Base-by-base conservation (phyloP, 2,888 invertebrate genomes). In the Agonopterix subpropinquella region DNA sequence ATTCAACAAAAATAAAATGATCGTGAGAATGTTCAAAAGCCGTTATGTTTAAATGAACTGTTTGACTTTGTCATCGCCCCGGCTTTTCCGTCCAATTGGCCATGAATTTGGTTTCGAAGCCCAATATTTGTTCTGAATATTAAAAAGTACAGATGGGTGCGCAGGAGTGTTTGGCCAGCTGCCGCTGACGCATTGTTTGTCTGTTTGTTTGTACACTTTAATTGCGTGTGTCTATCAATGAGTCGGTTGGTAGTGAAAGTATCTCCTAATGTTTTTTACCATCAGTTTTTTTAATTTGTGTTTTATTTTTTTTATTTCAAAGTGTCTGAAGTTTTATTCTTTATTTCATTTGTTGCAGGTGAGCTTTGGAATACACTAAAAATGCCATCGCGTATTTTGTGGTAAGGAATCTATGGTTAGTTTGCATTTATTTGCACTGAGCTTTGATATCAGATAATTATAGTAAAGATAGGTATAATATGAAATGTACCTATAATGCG, bases 11-110 rank as follows among this genome's bases (percentile, higher is more conserved):
- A 5, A 28, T 5, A 28, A 57, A 52, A 50, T 48, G 58, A 56
- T 57, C 65, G 68, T 66, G 64, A 61, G 66, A 67, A 57, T 61
- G 8, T 64, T 58, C 48, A 35, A 8, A 4, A 41, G 37, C 36
- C 28, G 44, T 28, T 45, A 18, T 44, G 39, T 41, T 47, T 48
- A 49, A 42, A 35, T 41, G 10, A 41, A 46, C 50, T 55, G 53
- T 54, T 57, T 52, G 47, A 45, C 39, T 52, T 50, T 52, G 44
- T 54, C 53, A 50, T 51, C 48, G 54, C 45, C 54, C 62, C 59
- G 61, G 56, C 59, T 74, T 70, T 77, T 76, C 67, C 75, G 69
- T 61, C 54, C 73, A 77, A 78, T 82, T 77, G 75, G 65, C 60
- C 69, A 70, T 67, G 66, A 77, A 75, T 74, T 60, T 67, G 70